Evolutionary conservation across 92 coral and sea anemone genomes (phyloP).

Genomic region (Porites cylindrica): DNA sequence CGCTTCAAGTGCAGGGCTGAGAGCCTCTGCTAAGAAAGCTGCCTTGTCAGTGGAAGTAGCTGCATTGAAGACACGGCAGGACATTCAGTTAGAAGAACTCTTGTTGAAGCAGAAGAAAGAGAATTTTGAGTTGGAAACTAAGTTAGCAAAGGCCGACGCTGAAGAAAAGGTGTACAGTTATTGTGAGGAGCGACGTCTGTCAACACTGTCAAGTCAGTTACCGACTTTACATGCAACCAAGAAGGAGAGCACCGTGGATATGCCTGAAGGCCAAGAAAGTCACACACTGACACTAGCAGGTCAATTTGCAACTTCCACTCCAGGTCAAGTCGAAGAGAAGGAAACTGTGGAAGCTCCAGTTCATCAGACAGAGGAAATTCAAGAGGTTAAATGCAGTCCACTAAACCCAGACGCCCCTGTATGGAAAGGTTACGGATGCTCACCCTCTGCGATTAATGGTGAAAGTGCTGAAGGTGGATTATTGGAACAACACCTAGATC

Average conservation of each 20-base stretch:
- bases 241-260: background rate
- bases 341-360: background rate
- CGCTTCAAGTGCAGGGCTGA: conserved; percentile 27
- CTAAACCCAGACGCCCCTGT: conserved; percentile 7
- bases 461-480: conserved; percentile 5
- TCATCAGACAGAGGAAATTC: too few relatives aligned
- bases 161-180: conserved; percentile 11
- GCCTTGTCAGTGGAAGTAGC: conserved; percentile 37
- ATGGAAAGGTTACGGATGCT: background rate
- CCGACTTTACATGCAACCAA: conserved; percentile 10
- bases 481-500: conserved; percentile 8
- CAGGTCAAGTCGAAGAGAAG: conserved; percentile 4
- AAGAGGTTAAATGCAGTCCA: background rate
- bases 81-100: conserved; percentile 17
- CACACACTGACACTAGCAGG: conserved; percentile 15
- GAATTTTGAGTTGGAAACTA: conserved; percentile 15
- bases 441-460: background rate
- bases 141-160: conserved; percentile 35
- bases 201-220: background rate
- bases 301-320: conserved; percentile 18
- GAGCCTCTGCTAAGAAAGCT: conserved; percentile 37
- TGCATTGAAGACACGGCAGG: conserved; percentile 32
- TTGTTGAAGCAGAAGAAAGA: conserved; percentile 26
- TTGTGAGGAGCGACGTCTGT: background rate
- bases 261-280: conserved; percentile 15